Percentiles rank a stretch among this genome's conserved stretches.
These are phyloP conservation scores for Macrosiphum euphorbiae DNA, from an alignment of 2,888 invertebrate genomes.

Conservation along the genomic window DNA sequence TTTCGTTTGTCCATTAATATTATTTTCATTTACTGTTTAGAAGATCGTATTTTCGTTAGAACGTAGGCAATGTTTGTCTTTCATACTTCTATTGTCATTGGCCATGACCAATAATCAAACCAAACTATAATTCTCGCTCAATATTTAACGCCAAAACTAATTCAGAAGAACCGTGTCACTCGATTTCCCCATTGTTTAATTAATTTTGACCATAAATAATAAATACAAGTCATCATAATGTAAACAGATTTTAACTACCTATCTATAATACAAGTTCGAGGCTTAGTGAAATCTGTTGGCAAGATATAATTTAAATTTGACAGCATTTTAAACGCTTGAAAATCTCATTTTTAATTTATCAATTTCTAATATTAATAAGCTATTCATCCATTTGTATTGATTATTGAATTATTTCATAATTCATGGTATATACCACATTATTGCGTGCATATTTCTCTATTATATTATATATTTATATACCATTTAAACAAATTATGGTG, in stretches of 20 bases:
- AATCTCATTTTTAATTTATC: neutral
- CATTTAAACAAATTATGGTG: neutral
- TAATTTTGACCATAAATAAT: slow-evolving; percentile 41
- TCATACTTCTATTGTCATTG: slow-evolving; percentile 17
- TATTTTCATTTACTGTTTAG: neutral
- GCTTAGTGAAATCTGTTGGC: neutral
- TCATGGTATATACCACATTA: neutral
- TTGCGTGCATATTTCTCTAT: neutral
- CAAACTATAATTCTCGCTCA: slow-evolving; percentile 19
- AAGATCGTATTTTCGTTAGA: slow-evolving; percentile 8
- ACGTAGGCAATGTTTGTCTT: slow-evolving; percentile 13
- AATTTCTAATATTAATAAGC: neutral
- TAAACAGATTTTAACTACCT: slow-evolving; percentile 27
- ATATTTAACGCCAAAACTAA: slow-evolving; percentile 40
- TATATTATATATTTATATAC: neutral
- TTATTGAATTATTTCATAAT: neutral
- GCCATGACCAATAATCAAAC: slow-evolving; percentile 48
- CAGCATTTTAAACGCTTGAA: neutral
- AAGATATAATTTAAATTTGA: neutral
- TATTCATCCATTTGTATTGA: neutral
- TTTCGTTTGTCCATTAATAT: slow-evolving; percentile 29
- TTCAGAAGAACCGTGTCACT: slow-evolving; percentile 53
- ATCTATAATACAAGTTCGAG: neutral
- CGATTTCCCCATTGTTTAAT: slow-evolving; percentile 63
- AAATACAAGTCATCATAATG: slow-evolving; percentile 13